These are phyloP conservation scores for Anodontia alba DNA, from an alignment of 2,888 invertebrate species.

Conservation along the genomic window DNA sequence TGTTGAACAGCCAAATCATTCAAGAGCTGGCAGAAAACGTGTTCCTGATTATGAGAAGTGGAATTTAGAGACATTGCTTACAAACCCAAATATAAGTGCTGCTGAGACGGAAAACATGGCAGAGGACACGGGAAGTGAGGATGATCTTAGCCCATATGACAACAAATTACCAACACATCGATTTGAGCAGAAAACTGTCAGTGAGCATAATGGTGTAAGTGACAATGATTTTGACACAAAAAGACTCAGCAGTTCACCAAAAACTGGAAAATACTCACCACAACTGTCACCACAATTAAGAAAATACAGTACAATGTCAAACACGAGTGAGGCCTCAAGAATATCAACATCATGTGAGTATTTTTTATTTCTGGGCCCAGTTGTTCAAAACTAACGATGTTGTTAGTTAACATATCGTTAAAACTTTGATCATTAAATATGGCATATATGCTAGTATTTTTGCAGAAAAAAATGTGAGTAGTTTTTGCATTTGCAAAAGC, in stretches of 20 bases:
- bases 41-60: slow-evolving; percentile 66
- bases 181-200: neutral
- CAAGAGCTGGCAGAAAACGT: slow-evolving; percentile 12
- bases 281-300: neutral
- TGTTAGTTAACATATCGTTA: too few species aligned
- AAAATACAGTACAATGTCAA: slow-evolving; percentile 18
- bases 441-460: too few species aligned
- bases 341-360: slow-evolving; percentile 57
- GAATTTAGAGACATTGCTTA: slow-evolving; percentile 60
- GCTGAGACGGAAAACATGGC: slow-evolving; percentile 43
- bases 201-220: neutral
- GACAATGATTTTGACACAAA: neutral
- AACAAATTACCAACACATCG: too few species aligned
- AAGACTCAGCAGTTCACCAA: neutral
- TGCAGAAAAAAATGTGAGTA: too few species aligned
- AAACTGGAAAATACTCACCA: neutral
- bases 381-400: too few species aligned
- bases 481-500: too few species aligned
- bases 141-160: slow-evolving; percentile 26
- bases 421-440: too few species aligned
- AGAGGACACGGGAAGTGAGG: slow-evolving; percentile 53
- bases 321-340: slow-evolving; percentile 28
- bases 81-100: slow-evolving; percentile 50
- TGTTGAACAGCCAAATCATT: neutral
- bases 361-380: too few species aligned